Evolutionary conservation across 1,140 invertebrate species (phyloP).

Genomic region (Drosophila albomicans): DNA sequence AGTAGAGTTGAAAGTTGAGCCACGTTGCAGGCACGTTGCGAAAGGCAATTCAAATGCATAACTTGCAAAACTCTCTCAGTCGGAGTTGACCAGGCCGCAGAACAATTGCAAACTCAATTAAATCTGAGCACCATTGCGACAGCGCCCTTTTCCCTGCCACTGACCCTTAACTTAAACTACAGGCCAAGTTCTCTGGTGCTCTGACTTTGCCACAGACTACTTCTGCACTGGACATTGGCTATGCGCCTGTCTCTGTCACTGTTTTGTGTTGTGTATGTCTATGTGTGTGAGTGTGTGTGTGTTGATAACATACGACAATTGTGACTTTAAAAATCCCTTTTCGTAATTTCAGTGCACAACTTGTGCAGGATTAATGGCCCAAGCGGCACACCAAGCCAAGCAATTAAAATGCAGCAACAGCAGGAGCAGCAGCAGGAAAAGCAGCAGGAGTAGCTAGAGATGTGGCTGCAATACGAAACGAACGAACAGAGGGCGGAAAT

Average conservation of each 20-base stretch:
- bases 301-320: constrained; percentile 81
- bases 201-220: constrained; percentile 5
- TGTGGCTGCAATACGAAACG: not conserved
- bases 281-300: constrained; percentile 39
- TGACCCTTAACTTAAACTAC: constrained; percentile 65
- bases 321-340: constrained; percentile 82
- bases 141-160: constrained; percentile 3
- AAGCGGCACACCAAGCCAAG: constrained; percentile 72
- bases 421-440: constrained; percentile 9
- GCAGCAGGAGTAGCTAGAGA: constrained; percentile 27
- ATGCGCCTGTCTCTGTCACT: not conserved
- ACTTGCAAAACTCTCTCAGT: constrained; percentile 43
- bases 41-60: constrained; percentile 47
- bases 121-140: constrained; percentile 75
- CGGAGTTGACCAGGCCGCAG: constrained; percentile 54
- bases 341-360: constrained; percentile 76
- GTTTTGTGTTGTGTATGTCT: constrained; percentile 3
- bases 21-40: constrained; percentile 16
- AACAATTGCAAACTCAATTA: constrained; percentile 83
- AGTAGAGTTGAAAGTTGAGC: constrained; percentile 43
- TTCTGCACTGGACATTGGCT: constrained; percentile 20
- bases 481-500: constrained; percentile 65
- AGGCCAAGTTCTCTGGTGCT: constrained; percentile 47
- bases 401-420: constrained; percentile 81
- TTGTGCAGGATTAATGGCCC: constrained; percentile 81